A percentile compares a stretch with the other conserved stretches of the same genome.
Evolutionary conservation across 2,797 vertebrate genomes (phyloP).

Genomic region (Buceros bicornis): DNA sequence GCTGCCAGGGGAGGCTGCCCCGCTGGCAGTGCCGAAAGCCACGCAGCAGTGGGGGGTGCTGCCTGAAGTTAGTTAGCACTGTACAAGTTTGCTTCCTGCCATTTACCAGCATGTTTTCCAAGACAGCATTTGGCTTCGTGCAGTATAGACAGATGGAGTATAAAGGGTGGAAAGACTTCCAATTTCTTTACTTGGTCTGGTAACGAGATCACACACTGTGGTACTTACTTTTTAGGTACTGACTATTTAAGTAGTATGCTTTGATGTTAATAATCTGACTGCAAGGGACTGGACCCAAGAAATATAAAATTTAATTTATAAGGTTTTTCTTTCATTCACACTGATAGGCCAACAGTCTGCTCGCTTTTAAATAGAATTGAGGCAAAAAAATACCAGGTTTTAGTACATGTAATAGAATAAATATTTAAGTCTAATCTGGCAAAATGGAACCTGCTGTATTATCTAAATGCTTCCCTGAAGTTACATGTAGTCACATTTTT

Average conservation of each 20-base stretch:
- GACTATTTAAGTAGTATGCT: not conserved
- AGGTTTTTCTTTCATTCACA: not conserved
- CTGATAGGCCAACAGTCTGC: not conserved
- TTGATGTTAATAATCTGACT: not conserved
- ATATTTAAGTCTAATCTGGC: not conserved
- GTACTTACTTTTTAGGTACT: not conserved
- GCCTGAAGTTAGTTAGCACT: not conserved
- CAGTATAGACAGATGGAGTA: not conserved
- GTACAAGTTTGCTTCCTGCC: not conserved
- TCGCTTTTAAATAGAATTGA: not conserved
- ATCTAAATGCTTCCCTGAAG: not conserved
- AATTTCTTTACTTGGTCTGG: not conserved
- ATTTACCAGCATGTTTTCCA: not conserved
- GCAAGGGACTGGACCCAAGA: not conserved
- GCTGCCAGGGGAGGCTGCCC: not conserved
- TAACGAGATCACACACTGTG: not conserved
- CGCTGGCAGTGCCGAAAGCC: not conserved
- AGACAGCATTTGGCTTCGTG: not conserved
- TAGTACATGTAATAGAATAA: not conserved
- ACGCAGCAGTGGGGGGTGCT: not conserved
- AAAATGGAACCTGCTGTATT: not conserved
- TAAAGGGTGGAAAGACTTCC: not conserved
- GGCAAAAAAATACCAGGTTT: not conserved
- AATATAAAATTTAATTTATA: not conserved
- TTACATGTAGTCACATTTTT: not conserved